Conservation (phyloP, 2,888 invertebrate species). For the Drosophila anomelani region DNA sequence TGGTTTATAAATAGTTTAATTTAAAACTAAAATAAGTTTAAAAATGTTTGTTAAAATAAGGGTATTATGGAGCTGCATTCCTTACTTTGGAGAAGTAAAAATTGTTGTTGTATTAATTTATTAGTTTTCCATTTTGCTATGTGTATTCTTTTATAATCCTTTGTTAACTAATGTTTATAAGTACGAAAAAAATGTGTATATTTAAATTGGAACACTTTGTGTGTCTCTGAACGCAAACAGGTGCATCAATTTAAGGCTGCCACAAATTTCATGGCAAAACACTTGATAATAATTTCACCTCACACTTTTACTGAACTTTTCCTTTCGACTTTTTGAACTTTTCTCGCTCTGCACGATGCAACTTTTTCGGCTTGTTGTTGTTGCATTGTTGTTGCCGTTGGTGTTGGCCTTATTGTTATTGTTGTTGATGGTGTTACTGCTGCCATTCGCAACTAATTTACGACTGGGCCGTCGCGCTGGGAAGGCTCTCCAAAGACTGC, state of each 20-base stretch:
- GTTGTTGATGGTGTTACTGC: slow-evolving; percentile 37
- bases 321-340: slow-evolving; percentile 50
- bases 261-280: slow-evolving; percentile 33
- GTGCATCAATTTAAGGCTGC: slow-evolving; percentile 31
- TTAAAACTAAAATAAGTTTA: too few species aligned
- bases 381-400: slow-evolving; percentile 4
- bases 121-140: background rate
- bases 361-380: slow-evolving; percentile 24
- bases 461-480: slow-evolving; percentile 57
- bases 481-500: slow-evolving; percentile 73
- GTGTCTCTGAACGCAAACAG: slow-evolving; percentile 11
- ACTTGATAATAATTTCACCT: slow-evolving; percentile 38
- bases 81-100: background rate
- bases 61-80: background rate
- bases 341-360: slow-evolving; percentile 36
- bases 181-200: background rate
- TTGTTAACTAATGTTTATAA: background rate
- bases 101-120: background rate
- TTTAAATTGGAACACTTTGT: slow-evolving; percentile 8
- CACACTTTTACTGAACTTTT: slow-evolving; percentile 36
- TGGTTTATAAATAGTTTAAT: background rate
- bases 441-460: slow-evolving; percentile 67
- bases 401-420: slow-evolving; percentile 29
- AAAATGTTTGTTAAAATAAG: too few species aligned
- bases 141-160: background rate